Evolutionary conservation across 1,140 invertebrate species (phyloP).

Genomic region (Stegodyphus dumicola): DNA sequence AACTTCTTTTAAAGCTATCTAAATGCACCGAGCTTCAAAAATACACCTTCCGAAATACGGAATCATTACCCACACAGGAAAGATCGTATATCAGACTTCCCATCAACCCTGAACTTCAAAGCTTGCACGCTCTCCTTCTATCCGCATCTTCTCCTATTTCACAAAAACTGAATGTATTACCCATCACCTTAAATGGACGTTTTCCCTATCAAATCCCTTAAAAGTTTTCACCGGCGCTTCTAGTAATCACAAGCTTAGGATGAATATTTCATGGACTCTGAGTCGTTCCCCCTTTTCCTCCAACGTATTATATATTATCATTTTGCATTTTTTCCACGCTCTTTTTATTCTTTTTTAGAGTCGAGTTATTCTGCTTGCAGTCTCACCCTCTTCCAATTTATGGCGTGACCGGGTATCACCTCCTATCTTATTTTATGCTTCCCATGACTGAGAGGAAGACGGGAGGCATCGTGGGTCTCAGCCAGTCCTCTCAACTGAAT

Average conservation of each 20-base stretch:
- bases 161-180: slow-evolving; percentile 37
- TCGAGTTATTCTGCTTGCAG: background rate
- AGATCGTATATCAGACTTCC: too few species aligned
- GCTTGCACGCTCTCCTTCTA: too few species aligned
- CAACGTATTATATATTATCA: background rate
- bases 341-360: background rate
- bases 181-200: slow-evolving; percentile 53
- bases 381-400: slow-evolving; percentile 27
- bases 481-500: slow-evolving; percentile 24
- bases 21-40: too few species aligned
- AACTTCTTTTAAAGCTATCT: too few species aligned
- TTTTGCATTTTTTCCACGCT: slow-evolving; percentile 17
- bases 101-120: too few species aligned
- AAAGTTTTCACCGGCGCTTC: slow-evolving; percentile 40
- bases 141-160: slow-evolving; percentile 22
- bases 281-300: slow-evolving; percentile 4
- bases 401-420: slow-evolving; percentile 21
- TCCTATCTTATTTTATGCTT: slow-evolving; percentile 19
- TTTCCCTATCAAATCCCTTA: slow-evolving; percentile 43
- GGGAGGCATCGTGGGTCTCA: background rate
- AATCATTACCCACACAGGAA: too few species aligned
- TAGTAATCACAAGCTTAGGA: slow-evolving; percentile 45
- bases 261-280: slow-evolving; percentile 53
- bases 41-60: too few species aligned
- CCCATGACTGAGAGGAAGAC: background rate